Percentiles rank a stretch among this genome's conserved stretches.
Evolutionary conservation across 2,797 vertebrate species (phyloP).

Genomic region (Sebastes variabilis): DNA sequence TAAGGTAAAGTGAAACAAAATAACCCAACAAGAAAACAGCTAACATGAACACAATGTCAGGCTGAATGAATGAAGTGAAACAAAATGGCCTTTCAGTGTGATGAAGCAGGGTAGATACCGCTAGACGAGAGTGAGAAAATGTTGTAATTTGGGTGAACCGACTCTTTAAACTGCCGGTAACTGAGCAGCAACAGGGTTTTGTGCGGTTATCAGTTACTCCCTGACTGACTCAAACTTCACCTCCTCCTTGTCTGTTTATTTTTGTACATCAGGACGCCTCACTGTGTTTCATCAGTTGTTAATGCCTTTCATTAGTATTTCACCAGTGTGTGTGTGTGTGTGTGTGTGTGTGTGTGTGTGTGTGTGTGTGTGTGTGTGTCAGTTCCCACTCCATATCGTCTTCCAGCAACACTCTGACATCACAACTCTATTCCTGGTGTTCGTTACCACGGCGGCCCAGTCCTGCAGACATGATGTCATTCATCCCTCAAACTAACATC

Average conservation of each 20-base stretch:
- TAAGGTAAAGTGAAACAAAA: background rate
- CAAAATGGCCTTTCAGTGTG: rapidly evolving
- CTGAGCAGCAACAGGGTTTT: background rate
- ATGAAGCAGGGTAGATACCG: rapidly evolving
- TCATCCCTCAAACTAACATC: constrained; percentile 69
- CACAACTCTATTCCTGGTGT: constrained; percentile 83
- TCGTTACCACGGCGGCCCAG: constrained; percentile 65
- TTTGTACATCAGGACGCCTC: background rate
- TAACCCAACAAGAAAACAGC: too few species aligned
- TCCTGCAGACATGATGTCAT: constrained; percentile 83
- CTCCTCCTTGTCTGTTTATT: background rate
- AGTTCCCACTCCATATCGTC: constrained; percentile 62
- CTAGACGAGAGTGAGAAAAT: too few species aligned
- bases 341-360: constrained; percentile 14
- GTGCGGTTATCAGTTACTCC: background rate
- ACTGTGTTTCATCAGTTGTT: background rate
- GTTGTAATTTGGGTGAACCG: background rate
- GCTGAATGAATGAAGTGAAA: too few species aligned
- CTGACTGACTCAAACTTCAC: background rate
- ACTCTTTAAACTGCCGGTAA: background rate
- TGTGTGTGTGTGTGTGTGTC: constrained; percentile 15
- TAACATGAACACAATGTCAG: too few species aligned
- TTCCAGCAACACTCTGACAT: constrained; percentile 83
- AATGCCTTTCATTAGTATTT: constrained; percentile 24
- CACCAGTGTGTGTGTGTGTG: background rate